Percentiles rank a stretch among this genome's conserved stretches.
These are phyloP conservation scores for Percopsis omiscomaycus DNA, from an alignment of 2,797 vertebrate species.

Conservation along the genomic window DNA sequence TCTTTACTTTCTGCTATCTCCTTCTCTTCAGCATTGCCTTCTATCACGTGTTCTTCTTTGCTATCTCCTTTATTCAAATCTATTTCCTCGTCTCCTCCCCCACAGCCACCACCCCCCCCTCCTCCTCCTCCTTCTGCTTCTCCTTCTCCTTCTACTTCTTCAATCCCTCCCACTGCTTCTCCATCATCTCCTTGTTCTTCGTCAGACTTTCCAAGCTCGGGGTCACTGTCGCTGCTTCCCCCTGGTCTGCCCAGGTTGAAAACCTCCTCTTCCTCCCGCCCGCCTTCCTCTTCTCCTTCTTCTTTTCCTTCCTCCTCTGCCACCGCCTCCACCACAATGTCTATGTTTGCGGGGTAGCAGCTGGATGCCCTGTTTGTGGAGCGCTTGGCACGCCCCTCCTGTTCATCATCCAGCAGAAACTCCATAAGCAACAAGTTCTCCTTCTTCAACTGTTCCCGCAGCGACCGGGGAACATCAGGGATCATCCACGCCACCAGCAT, in stretches of 20 bases:
- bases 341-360: constrained; percentile 36
- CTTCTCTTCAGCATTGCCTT: background rate
- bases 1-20: constrained; percentile 3
- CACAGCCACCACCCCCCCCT: background rate
- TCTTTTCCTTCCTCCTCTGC: constrained; percentile 21
- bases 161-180: background rate
- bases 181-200: constrained; percentile 34
- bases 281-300: background rate
- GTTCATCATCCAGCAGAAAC: constrained; percentile 89
- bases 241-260: constrained; percentile 26
- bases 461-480: constrained; percentile 91
- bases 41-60: constrained; percentile 2
- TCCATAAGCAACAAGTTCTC: constrained; percentile 90
- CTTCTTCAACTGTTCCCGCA: constrained; percentile 92
- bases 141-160: background rate
- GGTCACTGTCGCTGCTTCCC: constrained; percentile 36
- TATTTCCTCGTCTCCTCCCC: constrained; percentile 5
- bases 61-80: background rate
- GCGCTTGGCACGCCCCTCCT: constrained; percentile 75
- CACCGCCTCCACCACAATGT: constrained; percentile 64
- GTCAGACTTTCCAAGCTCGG: constrained; percentile 39
- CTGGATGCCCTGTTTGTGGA: constrained; percentile 56
- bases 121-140: background rate
- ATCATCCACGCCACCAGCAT: constrained; percentile 97
- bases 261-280: constrained; percentile 27